These are phyloP conservation scores for Pelodytes ibericus DNA, from an alignment of 2,797 vertebrate species.

Conservation along the genomic window DNA sequence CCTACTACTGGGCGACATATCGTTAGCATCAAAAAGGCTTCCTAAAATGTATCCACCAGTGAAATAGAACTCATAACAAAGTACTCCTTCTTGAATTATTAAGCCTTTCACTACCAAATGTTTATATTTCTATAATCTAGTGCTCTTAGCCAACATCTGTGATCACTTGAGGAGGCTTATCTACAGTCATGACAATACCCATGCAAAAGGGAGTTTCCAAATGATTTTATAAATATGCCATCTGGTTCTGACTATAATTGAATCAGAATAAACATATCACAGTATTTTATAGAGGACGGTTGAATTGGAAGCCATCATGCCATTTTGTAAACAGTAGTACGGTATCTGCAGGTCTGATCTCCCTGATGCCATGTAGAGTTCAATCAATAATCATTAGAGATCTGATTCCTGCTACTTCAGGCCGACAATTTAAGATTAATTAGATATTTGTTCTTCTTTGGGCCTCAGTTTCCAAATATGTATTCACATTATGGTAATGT, in stretches of 20 bases:
- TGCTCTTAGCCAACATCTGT: background rate
- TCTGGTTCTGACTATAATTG: background rate
- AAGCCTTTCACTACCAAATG: background rate
- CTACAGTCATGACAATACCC: background rate
- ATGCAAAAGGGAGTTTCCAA: background rate
- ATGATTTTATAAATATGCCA: background rate
- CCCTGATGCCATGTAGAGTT: background rate
- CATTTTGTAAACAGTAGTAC: background rate
- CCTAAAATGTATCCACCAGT: too few relatives aligned
- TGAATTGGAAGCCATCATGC: background rate
- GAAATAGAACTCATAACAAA: background rate
- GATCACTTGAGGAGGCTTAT: background rate
- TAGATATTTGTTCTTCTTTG: slow-evolving; percentile 35
- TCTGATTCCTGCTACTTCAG: background rate
- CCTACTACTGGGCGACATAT: too few relatives aligned
- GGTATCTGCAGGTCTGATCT: background rate
- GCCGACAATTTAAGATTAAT: slow-evolving; percentile 36
- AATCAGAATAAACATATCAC: background rate
- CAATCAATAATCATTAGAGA: background rate
- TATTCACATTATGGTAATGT: slow-evolving; percentile 23
- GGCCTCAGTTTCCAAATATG: slow-evolving; percentile 40
- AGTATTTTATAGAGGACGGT: background rate
- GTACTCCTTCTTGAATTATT: background rate
- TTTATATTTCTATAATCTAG: background rate
- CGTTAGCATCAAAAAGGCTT: too few relatives aligned